phyloP scores from a whole-genome alignment of 2,888 invertebrate species.

The Apamea crenata region DNA sequence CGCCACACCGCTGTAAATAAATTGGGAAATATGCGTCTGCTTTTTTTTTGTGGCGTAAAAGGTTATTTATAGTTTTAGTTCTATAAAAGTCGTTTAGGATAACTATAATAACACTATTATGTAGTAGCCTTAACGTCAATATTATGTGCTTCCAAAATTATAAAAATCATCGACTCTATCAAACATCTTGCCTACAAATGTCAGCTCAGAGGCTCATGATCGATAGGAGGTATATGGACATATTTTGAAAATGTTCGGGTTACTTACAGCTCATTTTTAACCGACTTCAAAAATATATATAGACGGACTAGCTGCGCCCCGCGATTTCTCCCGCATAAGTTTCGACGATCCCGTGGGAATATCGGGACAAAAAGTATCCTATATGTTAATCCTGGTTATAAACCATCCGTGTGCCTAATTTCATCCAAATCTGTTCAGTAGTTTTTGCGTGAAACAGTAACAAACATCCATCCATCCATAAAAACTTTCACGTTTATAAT shows the following conservation, averaged over 20 bases:
- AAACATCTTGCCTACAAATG: not conserved
- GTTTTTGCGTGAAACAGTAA: no score
- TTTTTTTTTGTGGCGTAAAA: constrained; percentile 13
- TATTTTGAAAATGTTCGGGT: not conserved
- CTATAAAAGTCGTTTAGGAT: constrained; percentile 1
- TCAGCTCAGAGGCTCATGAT: not conserved
- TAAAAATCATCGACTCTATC: not conserved
- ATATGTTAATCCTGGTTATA: no score
- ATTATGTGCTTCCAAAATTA: not conserved
- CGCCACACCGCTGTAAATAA: not conserved
- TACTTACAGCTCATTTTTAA: not conserved
- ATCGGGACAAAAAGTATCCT: no score
- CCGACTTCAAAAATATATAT: no score
- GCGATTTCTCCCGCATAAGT: no score
- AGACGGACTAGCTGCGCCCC: no score
- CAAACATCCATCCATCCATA: no score
- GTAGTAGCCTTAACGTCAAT: not conserved
- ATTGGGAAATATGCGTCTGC: constrained; percentile 24
- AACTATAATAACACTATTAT: not conserved
- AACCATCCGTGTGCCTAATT: no score
- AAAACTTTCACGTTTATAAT: no score
- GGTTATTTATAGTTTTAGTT: constrained; percentile 15
- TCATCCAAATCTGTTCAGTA: no score
- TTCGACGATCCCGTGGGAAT: no score
- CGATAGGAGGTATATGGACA: not conserved